Base-by-base conservation (phyloP, 2,113 vertebrate genomes). In the Eira barbara region DNA sequence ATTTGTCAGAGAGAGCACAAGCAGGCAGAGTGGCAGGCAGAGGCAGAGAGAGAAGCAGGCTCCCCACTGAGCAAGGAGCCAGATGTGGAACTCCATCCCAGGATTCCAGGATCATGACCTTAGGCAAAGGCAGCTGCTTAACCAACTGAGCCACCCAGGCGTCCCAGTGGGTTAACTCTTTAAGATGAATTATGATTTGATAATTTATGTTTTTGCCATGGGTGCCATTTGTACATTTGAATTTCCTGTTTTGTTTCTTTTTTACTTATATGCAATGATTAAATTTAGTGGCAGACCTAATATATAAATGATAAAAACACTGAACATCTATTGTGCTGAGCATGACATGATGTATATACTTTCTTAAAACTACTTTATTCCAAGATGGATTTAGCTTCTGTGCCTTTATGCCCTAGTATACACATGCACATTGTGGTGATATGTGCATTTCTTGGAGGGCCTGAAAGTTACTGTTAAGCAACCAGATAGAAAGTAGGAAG, bases 141-240 rank as follows among this genome's bases (percentile, higher is more conserved):
- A 55, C 52, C 52, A 55, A 6, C 52, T 55, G 17, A 55, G 52
- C 52, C 52, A 55, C 52, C 52, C 15, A 18, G 52, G 52, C 52
- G 0, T 55, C 52, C 52, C 17, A 52, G 49, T 95, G 61, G 67
- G 23, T 84, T 18, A 93, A 7, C 8, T 95, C 79, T 97, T 95
- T 63, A 93, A 95, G 86, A 52, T 63, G 15, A 82, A 76, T 57
- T 91, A 15, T 84, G 39, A 39, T 89, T 95, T 83, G 95, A 71
- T 89, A 89, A 47, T 92, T 11, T 82, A 1, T 63, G 27, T 80
- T 84, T 96, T 80, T 97, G 79, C 29, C 36, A 57, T 71, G 21
- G n/a, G 11, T 93, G 12, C 23, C 25, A 76, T 92, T 95, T 94
- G 29, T 83, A 4, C 31, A 63, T 93, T 97, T 94, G 49, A 59